Percentiles rank a stretch among this genome's conserved stretches.
Conservation (phyloP, 2,797 vertebrate genomes). For the Bovichtus diacanthus region DNA sequence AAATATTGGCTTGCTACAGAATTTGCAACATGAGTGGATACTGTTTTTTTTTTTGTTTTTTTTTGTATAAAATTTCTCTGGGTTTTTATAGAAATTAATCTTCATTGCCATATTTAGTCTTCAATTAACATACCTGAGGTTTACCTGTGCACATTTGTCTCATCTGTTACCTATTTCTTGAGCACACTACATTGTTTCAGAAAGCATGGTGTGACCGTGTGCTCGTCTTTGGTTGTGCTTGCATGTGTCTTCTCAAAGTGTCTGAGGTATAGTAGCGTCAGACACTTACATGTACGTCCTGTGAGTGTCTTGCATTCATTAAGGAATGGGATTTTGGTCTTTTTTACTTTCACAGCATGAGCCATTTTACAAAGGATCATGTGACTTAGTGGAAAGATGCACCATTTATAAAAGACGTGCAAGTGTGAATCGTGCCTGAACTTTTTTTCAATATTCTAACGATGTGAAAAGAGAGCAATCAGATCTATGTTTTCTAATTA, state of each 20-base stretch:
- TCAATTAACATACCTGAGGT: not conserved
- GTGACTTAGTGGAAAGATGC: slow-evolving; percentile 45
- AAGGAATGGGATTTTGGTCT: slow-evolving; percentile 8
- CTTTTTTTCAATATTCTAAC: slow-evolving; percentile 57
- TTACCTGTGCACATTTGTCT: slow-evolving; percentile 4
- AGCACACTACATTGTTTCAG: not conserved
- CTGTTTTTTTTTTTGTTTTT: too few species aligned
- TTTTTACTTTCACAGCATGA: slow-evolving; percentile 2
- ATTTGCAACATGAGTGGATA: too few species aligned
- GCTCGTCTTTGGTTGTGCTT: slow-evolving; percentile 4
- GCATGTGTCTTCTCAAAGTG: slow-evolving; percentile 24
- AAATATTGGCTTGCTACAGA: not conserved
- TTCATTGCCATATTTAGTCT: slow-evolving; percentile 22
- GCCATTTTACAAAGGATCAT: slow-evolving; percentile 23
- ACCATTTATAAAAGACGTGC: slow-evolving; percentile 42
- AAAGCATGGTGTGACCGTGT: not conserved
- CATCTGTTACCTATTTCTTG: not conserved
- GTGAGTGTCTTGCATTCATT: slow-evolving; percentile 10
- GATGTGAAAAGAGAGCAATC: slow-evolving; percentile 65
- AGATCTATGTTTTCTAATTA: slow-evolving; percentile 78
- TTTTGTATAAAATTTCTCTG: not conserved
- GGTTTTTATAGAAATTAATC: not conserved
- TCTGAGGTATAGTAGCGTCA: slow-evolving; percentile 12
- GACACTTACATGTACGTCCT: not conserved
- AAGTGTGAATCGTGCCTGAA: slow-evolving; percentile 77